Percentiles rank a stretch among this genome's conserved stretches.
Evolutionary conservation across 2,113 vertebrate genomes (phyloP).

Genomic region (Lophochroa leadbeateri): DNA sequence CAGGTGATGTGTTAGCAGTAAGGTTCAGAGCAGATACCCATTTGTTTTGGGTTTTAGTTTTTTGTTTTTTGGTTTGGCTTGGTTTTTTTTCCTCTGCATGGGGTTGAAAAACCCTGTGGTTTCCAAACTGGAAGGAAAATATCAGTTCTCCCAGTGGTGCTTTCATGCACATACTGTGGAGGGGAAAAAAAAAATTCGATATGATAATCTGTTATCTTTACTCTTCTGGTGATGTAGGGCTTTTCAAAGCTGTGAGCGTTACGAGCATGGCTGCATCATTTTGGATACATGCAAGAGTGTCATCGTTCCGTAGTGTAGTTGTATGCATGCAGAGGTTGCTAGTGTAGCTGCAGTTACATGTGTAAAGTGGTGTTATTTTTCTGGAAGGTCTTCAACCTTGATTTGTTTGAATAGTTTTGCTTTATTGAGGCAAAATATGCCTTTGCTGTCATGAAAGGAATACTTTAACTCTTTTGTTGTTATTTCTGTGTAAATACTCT

Average conservation of each 20-base stretch:
- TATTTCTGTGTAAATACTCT: not conserved
- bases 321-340: not conserved
- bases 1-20: not conserved
- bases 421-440: not conserved
- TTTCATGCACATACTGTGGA: not conserved
- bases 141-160: not conserved
- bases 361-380: not conserved
- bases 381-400: not conserved
- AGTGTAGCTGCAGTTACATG: accelerated
- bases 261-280: not conserved
- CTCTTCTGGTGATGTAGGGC: not conserved
- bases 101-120: constrained; percentile 20
- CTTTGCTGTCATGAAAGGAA: not conserved
- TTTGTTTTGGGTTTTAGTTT: not conserved
- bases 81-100: not conserved
- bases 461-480: not conserved
- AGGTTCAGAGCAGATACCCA: not conserved
- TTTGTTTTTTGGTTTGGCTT: not conserved
- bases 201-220: not conserved
- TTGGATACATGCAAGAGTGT: not conserved
- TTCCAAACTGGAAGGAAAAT: constrained; percentile 6
- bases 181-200: not conserved
- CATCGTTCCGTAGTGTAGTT: not conserved
- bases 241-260: not conserved
- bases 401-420: not conserved